phyloP scores from a whole-genome alignment of 2,888 invertebrate species.

The Philopedon plagiatum region DNA sequence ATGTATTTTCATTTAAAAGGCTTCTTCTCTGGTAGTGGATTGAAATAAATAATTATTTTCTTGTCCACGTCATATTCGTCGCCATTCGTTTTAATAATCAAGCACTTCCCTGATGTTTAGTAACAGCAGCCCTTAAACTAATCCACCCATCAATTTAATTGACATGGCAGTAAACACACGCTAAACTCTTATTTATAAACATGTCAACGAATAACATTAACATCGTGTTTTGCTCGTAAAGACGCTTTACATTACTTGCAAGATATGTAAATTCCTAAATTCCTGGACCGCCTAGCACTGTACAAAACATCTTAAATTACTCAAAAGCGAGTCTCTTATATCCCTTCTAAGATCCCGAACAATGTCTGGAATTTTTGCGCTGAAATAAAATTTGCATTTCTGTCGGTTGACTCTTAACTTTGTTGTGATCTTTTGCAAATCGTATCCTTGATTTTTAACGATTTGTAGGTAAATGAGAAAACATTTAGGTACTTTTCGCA shows the following conservation, averaged over 20 bases:
- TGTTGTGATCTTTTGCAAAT: too few relatives aligned
- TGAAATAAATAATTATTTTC: too few relatives aligned
- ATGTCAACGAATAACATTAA: neutral
- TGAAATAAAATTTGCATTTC: neutral
- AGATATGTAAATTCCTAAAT: neutral
- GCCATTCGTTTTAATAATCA: too few relatives aligned
- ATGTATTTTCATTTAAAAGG: too few relatives aligned
- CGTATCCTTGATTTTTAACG: too few relatives aligned
- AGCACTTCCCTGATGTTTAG: too few relatives aligned
- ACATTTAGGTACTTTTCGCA: too few relatives aligned
- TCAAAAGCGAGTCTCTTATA: neutral
- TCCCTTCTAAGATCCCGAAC: constrained; percentile 3
- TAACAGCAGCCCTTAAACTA: too few relatives aligned
- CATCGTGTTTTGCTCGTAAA: neutral
- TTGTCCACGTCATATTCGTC: too few relatives aligned
- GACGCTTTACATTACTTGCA: neutral
- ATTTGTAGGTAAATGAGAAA: too few relatives aligned
- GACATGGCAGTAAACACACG: neutral
- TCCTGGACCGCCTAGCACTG: neutral
- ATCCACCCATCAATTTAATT: too few relatives aligned
- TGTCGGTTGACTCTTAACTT: neutral
- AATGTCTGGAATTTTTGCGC: constrained; percentile 15
- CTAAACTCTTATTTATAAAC: neutral
- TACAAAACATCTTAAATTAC: constrained; percentile 1
- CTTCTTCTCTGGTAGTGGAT: too few relatives aligned